These are phyloP conservation scores for Sarcophaga caerulescens DNA, from an alignment of 2,888 invertebrate genomes.

Conservation along the genomic window DNA sequence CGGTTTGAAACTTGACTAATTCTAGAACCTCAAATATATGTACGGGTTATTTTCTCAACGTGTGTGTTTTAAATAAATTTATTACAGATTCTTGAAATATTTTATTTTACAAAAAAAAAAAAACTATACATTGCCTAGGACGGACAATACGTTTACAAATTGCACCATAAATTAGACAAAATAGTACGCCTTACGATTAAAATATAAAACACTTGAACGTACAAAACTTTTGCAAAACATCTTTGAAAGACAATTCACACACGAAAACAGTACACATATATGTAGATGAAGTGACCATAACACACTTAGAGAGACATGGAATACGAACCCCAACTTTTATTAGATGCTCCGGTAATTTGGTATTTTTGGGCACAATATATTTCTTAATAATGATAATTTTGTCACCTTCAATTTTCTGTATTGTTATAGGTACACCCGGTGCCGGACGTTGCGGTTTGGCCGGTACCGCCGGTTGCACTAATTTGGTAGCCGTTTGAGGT, in stretches of 20 bases:
- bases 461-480: slow-evolving; percentile 63
- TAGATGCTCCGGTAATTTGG: slow-evolving; percentile 80
- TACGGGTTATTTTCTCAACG: background rate
- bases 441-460: slow-evolving; percentile 74
- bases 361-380: slow-evolving; percentile 80
- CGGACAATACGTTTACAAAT: background rate
- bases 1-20: background rate
- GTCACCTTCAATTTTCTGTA: slow-evolving; percentile 81
- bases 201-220: slow-evolving; percentile 36
- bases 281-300: background rate
- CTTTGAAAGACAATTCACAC: slow-evolving; percentile 47
- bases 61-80: background rate
- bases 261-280: background rate
- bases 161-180: too few relatives aligned
- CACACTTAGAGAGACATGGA: slow-evolving; percentile 64
- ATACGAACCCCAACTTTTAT: slow-evolving; percentile 78
- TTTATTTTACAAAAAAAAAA: background rate
- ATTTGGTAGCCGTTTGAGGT: slow-evolving; percentile 72
- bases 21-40: background rate
- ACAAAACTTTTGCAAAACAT: slow-evolving; percentile 32
- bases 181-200: background rate
- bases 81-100: background rate
- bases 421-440: slow-evolving; percentile 79
- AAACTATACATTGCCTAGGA: background rate
- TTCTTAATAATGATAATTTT: slow-evolving; percentile 81